A percentile compares a stretch with the other conserved stretches of the same genome.
Evolutionary conservation across 2,113 vertebrate species (phyloP).

Genomic region (Hippocampus zosterae): DNA sequence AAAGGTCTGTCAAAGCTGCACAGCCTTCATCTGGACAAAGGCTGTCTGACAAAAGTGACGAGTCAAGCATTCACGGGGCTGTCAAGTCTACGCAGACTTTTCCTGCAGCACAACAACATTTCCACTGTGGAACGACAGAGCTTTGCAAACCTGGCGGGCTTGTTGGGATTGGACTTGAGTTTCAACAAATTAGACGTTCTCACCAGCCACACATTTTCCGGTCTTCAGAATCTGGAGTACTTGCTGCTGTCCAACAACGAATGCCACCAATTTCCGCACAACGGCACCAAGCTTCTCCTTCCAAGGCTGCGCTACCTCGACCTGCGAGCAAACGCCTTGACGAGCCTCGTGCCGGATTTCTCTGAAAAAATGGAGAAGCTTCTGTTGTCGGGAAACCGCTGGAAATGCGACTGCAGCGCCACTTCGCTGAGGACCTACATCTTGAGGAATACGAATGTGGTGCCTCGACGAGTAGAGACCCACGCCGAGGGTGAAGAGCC

Average conservation of each 20-base stretch:
- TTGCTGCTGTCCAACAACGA: slow-evolving; percentile 84
- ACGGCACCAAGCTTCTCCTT: slow-evolving; percentile 67
- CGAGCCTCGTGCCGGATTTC: slow-evolving; percentile 67
- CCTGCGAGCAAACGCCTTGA: slow-evolving; percentile 79
- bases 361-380: slow-evolving; percentile 79
- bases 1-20: slow-evolving; percentile 82
- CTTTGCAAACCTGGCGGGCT: slow-evolving; percentile 77
- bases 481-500: slow-evolving; percentile 79
- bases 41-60: slow-evolving; percentile 79
- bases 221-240: slow-evolving; percentile 85
- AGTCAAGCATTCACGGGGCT: slow-evolving; percentile 79
- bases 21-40: slow-evolving; percentile 89
- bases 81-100: slow-evolving; percentile 83
- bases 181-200: slow-evolving; percentile 80
- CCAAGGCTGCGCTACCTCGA: slow-evolving; percentile 81
- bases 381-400: slow-evolving; percentile 85
- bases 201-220: slow-evolving; percentile 72
- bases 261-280: slow-evolving; percentile 70
- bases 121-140: slow-evolving; percentile 77
- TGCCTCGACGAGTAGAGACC: slow-evolving; percentile 81
- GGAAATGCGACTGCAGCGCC: slow-evolving; percentile 84
- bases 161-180: slow-evolving; percentile 85
- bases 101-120: slow-evolving; percentile 82
- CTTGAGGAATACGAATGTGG: slow-evolving; percentile 68
- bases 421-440: slow-evolving; percentile 78